Conservation (phyloP, 2,888 invertebrate genomes). For the Acrocyrtus sp. region DNA sequence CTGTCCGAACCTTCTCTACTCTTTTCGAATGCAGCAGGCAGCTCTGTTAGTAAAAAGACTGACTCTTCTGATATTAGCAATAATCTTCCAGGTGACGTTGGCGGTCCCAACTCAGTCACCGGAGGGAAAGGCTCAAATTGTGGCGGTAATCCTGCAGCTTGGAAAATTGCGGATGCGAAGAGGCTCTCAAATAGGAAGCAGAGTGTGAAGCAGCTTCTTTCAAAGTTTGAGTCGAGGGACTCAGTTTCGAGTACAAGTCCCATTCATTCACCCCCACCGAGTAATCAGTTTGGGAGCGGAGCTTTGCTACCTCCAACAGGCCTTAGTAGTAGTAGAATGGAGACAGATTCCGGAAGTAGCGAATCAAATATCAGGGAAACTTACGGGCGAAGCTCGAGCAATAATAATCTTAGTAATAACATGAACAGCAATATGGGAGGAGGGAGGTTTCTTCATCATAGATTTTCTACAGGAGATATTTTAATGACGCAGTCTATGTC, state of each 20-base stretch:
- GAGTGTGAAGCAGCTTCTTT: conserved; percentile 74
- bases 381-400: conserved; percentile 52
- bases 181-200: conserved; percentile 65
- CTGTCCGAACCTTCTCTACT: conserved; percentile 62
- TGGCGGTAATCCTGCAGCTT: conserved; percentile 49
- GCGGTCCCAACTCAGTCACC: background rate
- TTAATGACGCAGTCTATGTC: conserved; percentile 60
- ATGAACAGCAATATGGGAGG: conserved; percentile 8
- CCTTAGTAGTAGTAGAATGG: conserved; percentile 13
- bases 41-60: conserved; percentile 42
- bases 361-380: conserved; percentile 66
- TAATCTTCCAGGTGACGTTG: no score
- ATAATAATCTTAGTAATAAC: conserved; percentile 10
- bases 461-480: conserved; percentile 63
- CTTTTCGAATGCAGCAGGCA: conserved; percentile 34
- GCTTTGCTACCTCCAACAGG: conserved; percentile 37
- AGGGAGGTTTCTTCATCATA: conserved; percentile 60
- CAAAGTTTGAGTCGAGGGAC: conserved; percentile 72
- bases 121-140: no score
- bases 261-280: conserved; percentile 11
- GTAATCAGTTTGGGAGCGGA: conserved; percentile 2
- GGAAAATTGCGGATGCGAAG: conserved; percentile 62
- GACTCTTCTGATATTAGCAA: conserved; percentile 40
- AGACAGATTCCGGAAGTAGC: background rate
- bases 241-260: conserved; percentile 25